phyloP scores from a whole-genome alignment of 1,140 invertebrate genomes.

The Neodiprion fabricii region DNA sequence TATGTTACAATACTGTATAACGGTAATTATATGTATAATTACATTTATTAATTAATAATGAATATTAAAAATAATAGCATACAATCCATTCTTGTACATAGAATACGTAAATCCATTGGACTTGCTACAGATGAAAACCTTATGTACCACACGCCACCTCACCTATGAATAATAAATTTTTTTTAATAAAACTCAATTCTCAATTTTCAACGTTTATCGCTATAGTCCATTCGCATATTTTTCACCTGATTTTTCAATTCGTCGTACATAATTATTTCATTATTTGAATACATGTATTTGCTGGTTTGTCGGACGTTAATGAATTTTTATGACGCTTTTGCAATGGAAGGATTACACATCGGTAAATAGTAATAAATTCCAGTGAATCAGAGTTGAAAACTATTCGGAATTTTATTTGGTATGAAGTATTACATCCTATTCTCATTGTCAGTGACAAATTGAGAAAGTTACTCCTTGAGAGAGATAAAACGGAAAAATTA shows the following conservation, averaged over 20 bases:
- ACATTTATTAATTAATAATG: conserved; percentile 36
- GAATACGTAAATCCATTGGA: conserved; percentile 46
- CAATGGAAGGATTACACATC: too few species aligned
- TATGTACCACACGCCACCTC: conserved; percentile 50
- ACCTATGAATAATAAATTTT: conserved; percentile 31
- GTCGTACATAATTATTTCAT: too few species aligned
- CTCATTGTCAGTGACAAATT: too few species aligned
- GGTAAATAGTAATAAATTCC: too few species aligned
- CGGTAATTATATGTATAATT: not conserved
- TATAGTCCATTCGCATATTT: not conserved
- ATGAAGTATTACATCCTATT: too few species aligned
- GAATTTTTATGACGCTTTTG: too few species aligned
- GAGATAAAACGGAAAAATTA: too few species aligned
- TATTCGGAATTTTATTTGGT: too few species aligned
- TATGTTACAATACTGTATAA: conserved; percentile 29
- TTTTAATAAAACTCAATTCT: conserved; percentile 14
- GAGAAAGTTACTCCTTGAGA: too few species aligned
- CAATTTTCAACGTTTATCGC: not conserved
- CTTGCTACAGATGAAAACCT: conserved; percentile 48
- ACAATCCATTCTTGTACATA: conserved; percentile 48
- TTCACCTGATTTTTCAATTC: not conserved
- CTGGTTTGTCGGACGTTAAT: too few species aligned
- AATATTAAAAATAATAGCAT: conserved; percentile 42
- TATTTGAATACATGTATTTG: too few species aligned
- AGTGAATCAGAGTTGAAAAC: too few species aligned